Percentiles rank a stretch among this genome's conserved stretches.
Conservation (phyloP, 30 jellyfish, hydroid and myxozoan species). For the Turritopsis rubra region DNA sequence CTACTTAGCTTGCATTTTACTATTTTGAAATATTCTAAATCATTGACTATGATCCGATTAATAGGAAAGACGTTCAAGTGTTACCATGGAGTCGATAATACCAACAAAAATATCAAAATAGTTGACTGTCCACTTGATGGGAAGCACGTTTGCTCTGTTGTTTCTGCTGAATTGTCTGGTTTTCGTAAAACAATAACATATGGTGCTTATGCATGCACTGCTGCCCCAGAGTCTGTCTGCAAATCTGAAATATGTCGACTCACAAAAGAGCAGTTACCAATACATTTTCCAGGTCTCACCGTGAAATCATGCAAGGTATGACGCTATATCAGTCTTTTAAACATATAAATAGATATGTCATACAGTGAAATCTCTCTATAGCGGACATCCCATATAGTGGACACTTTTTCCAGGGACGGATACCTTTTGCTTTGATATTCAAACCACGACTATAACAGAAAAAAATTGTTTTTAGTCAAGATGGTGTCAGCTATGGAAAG, state of each 20-base stretch:
- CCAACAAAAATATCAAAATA: not conserved
- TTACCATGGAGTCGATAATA: not conserved
- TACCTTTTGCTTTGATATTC: too few species aligned
- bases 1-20: too few species aligned
- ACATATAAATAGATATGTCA: too few species aligned
- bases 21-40: too few species aligned
- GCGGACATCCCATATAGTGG: too few species aligned
- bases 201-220: not conserved
- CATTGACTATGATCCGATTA: too few species aligned
- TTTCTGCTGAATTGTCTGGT: not conserved
- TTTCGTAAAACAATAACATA: not conserved
- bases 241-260: not conserved
- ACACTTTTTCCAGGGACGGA: too few species aligned
- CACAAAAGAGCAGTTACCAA: not conserved
- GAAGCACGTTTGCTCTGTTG: not conserved
- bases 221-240: not conserved
- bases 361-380: too few species aligned
- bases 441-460: too few species aligned
- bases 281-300: not conserved
- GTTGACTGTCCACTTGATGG: not conserved
- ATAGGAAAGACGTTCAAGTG: not conserved
- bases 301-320: not conserved
- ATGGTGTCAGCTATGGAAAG: too few species aligned
- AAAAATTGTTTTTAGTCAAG: too few species aligned
- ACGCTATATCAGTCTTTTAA: too few species aligned